A percentile compares a stretch with the other conserved stretches of the same genome.
Evolutionary conservation across 2,113 vertebrate genomes (phyloP).

Genomic region (Indicator maculatus): DNA sequence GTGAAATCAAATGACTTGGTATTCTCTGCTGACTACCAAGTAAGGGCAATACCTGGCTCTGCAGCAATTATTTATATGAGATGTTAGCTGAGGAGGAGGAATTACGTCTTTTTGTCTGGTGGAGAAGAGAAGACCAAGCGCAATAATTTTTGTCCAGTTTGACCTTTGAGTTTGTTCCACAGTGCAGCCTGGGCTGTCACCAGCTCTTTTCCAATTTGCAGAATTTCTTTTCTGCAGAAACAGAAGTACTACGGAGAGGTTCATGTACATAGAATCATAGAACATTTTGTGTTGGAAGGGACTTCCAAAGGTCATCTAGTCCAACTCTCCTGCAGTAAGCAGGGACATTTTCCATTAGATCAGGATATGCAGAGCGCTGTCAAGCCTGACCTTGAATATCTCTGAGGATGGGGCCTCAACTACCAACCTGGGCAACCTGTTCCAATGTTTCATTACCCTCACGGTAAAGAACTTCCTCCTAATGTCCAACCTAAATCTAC

Average conservation of each 20-base stretch:
- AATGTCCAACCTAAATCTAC: too few relatives aligned
- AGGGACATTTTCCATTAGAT: too few relatives aligned
- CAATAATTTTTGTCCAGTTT: background rate
- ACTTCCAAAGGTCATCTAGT: too few relatives aligned
- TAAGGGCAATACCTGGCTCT: background rate
- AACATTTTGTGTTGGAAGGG: too few relatives aligned
- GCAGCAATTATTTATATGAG: background rate
- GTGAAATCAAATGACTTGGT: background rate
- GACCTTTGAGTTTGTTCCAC: fast-evolving
- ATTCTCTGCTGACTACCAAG: background rate
- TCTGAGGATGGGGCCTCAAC: too few relatives aligned
- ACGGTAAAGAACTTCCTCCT: too few relatives aligned
- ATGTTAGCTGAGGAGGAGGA: background rate
- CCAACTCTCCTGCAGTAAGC: too few relatives aligned
- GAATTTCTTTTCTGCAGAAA: background rate
- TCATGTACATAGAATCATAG: background rate
- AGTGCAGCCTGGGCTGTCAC: background rate
- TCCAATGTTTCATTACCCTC: too few relatives aligned
- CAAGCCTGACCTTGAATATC: too few relatives aligned
- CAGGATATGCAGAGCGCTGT: too few relatives aligned
- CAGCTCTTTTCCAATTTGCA: background rate
- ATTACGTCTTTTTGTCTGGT: background rate
- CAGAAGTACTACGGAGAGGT: background rate
- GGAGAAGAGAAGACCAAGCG: background rate
- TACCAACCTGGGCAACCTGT: too few relatives aligned